A percentile compares a stretch with the other conserved stretches of the same genome.
These are phyloP conservation scores for Rhinichthys klamathensis DNA, from an alignment of 2,113 vertebrate species.

Conservation along the genomic window DNA sequence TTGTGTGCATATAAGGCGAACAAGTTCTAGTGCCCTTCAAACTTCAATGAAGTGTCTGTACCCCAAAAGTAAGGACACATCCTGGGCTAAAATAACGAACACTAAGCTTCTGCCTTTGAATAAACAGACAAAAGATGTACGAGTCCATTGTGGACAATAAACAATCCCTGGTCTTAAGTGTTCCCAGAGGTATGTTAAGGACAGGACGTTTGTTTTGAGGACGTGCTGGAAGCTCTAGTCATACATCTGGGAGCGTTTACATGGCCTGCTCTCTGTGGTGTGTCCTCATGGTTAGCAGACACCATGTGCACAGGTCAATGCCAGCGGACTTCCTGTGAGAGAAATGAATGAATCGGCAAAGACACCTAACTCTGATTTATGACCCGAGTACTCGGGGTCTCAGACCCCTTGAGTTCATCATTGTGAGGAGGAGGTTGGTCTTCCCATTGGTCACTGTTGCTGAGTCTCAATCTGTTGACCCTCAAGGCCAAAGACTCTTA, in stretches of 20 bases:
- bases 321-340: constrained; percentile 49
- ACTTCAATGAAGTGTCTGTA: not conserved
- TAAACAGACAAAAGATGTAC: constrained; percentile 34
- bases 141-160: constrained; percentile 38
- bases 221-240: constrained; percentile 38
- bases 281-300: constrained; percentile 64
- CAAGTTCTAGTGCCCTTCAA: not conserved
- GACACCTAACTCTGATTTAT: constrained; percentile 66
- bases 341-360: constrained; percentile 40
- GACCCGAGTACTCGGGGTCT: constrained; percentile 57
- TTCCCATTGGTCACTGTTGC: not conserved
- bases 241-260: constrained; percentile 75
- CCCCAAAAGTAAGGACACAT: not conserved
- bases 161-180: constrained; percentile 13
- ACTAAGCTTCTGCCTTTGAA: constrained; percentile 11
- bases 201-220: constrained; percentile 37
- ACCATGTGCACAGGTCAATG: constrained; percentile 67
- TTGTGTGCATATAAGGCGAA: no score
- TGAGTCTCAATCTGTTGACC: constrained; percentile 18
- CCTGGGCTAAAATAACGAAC: constrained; percentile 33
- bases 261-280: constrained; percentile 59
- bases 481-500: not conserved
- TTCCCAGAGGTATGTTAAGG: constrained; percentile 36
- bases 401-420: constrained; percentile 1
- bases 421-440: not conserved